A percentile compares a stretch with the other conserved stretches of the same genome.
Conservation (phyloP, 2,113 vertebrate species). For the Leucoraja erinaceus region DNA sequence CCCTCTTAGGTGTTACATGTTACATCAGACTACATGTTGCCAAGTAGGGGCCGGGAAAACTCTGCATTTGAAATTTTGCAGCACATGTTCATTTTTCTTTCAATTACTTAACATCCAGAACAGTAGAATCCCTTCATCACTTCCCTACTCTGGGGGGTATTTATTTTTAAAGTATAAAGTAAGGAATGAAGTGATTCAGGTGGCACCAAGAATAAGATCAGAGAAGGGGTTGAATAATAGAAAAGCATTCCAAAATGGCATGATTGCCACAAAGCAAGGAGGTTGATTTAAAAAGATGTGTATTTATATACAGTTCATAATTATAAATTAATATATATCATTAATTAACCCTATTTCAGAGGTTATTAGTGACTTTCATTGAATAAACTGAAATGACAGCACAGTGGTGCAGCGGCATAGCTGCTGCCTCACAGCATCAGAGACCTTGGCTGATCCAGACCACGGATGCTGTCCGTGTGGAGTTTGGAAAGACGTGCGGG, state of each 20-base stretch:
- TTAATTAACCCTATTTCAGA: not conserved
- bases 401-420: too few species aligned
- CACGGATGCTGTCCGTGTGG: too few species aligned
- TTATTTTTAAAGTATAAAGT: too few species aligned
- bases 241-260: not conserved
- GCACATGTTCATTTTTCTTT: not conserved
- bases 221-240: not conserved
- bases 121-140: not conserved
- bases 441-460: too few species aligned
- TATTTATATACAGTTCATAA: not conserved
- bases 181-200: too few species aligned
- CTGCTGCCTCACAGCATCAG: too few species aligned
- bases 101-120: not conserved
- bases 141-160: not conserved
- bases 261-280: not conserved
- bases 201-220: not conserved
- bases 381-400: not conserved
- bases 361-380: not conserved
- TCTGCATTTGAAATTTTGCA: constrained; percentile 24
- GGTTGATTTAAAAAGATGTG: not conserved
- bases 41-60: not conserved
- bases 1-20: too few species aligned
- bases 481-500: too few species aligned
- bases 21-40: not conserved
- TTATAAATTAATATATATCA: too few species aligned